Conservation (phyloP, 2,113 vertebrate species). For the Mugil cephalus region DNA sequence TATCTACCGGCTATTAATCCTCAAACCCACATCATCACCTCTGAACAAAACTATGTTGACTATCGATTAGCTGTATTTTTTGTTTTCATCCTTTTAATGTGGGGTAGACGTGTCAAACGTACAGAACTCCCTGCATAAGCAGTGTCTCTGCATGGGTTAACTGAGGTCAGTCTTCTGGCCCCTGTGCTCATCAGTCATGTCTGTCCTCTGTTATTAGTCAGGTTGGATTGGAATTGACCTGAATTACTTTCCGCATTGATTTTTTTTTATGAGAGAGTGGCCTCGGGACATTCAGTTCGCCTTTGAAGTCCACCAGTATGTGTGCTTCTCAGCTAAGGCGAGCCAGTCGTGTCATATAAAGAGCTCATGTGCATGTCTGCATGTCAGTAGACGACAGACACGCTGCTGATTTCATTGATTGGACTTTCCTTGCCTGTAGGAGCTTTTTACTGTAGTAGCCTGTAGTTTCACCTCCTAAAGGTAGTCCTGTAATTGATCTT, state of each 20-base stretch:
- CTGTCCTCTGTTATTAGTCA: slow-evolving; percentile 40
- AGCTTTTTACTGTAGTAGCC: background rate
- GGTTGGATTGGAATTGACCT: slow-evolving; percentile 61
- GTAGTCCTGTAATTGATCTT: slow-evolving; percentile 15
- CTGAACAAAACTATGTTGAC: slow-evolving; percentile 40
- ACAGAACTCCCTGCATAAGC: slow-evolving; percentile 19
- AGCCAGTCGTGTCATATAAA: background rate
- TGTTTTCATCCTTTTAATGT: slow-evolving; percentile 32
- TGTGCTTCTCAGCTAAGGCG: background rate
- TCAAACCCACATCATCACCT: slow-evolving; percentile 2
- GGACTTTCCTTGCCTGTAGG: slow-evolving; percentile 11
- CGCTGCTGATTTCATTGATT: slow-evolving; percentile 20
- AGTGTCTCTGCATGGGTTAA: slow-evolving; percentile 42
- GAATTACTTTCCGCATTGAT: slow-evolving; percentile 49
- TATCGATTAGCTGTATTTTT: slow-evolving; percentile 21
- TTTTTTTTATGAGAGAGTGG: slow-evolving; percentile 39
- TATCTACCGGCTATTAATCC: slow-evolving; percentile 47
- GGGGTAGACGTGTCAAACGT: slow-evolving; percentile 16
- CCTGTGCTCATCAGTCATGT: slow-evolving; percentile 62
- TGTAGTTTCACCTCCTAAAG: slow-evolving; percentile 18
- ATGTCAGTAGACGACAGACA: slow-evolving; percentile 25
- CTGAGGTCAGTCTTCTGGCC: slow-evolving; percentile 42
- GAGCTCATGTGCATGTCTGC: background rate
- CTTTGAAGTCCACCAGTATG: slow-evolving; percentile 48
- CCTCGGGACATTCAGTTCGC: background rate